These are phyloP conservation scores for Tipula vernalis DNA, from an alignment of 2,888 invertebrate species.

Conservation along the genomic window DNA sequence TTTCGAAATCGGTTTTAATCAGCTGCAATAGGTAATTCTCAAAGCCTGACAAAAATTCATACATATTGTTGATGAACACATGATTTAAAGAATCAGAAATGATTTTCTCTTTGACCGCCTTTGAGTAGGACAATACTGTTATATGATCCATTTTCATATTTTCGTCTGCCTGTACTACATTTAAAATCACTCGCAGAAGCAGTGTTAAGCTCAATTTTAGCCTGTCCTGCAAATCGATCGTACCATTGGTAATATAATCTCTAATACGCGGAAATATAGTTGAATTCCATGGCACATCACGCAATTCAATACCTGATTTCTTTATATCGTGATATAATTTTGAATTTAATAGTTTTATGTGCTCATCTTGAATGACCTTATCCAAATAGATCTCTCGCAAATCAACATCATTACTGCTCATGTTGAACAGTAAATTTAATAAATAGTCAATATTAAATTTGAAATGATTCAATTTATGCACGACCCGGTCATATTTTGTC, in stretches of 20 bases:
- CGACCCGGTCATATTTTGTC: constrained; percentile 14
- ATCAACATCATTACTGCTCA: constrained; percentile 28
- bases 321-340: background rate
- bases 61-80: constrained; percentile 23
- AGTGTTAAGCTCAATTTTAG: constrained; percentile 23
- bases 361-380: constrained; percentile 14
- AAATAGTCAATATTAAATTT: constrained; percentile 21
- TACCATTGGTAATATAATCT: constrained; percentile 22
- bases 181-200: constrained; percentile 22
- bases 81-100: constrained; percentile 28
- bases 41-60: constrained; percentile 18
- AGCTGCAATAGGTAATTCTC: constrained; percentile 13
- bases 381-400: constrained; percentile 28
- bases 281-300: constrained; percentile 29
- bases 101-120: constrained; percentile 22
- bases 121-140: constrained; percentile 29
- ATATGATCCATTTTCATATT: constrained; percentile 22
- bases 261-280: constrained; percentile 29
- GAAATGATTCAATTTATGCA: background rate
- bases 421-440: constrained; percentile 36
- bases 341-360: background rate
- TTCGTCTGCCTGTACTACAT: constrained; percentile 19
- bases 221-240: constrained; percentile 16
- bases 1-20: constrained; percentile 17
- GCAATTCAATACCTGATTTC: background rate